phyloP scores from a whole-genome alignment of 2,888 invertebrate species.

The Ceramica pisi region DNA sequence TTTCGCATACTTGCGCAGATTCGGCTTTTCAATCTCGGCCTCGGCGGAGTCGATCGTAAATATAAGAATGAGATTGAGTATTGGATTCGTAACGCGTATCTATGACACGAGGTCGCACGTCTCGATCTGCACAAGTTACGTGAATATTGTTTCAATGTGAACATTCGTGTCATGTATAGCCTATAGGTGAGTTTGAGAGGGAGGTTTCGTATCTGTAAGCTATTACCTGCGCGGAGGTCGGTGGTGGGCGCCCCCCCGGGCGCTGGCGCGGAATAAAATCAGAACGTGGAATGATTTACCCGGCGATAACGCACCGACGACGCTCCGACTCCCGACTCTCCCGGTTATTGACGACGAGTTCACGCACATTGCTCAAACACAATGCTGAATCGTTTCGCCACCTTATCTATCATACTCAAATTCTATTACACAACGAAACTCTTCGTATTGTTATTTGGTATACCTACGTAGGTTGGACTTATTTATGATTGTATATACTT shows the following conservation, averaged over 20 bases:
- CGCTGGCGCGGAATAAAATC: constrained; percentile 85
- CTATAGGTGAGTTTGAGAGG: constrained; percentile 78
- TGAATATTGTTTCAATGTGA: constrained; percentile 86
- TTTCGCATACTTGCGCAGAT: constrained; percentile 76
- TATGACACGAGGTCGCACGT: constrained; percentile 78
- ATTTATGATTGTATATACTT: constrained; percentile 19
- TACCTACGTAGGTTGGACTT: neutral
- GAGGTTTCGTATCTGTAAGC: constrained; percentile 82
- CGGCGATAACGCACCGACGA: constrained; percentile 79
- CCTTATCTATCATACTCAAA: constrained; percentile 72
- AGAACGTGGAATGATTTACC: constrained; percentile 86
- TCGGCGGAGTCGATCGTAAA: constrained; percentile 69
- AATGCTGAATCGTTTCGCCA: constrained; percentile 73
- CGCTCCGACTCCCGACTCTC: constrained; percentile 63
- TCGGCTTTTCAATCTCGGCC: constrained; percentile 79
- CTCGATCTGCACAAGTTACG: constrained; percentile 80
- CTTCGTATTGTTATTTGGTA: constrained; percentile 34
- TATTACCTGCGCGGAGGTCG: constrained; percentile 79
- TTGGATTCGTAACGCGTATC: constrained; percentile 76
- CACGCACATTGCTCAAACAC: constrained; percentile 80
- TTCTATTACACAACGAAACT: constrained; percentile 58
- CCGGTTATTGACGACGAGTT: constrained; percentile 77
- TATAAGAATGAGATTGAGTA: constrained; percentile 72
- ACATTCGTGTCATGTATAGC: constrained; percentile 81
- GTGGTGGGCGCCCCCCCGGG: constrained; percentile 74